These are phyloP conservation scores for Marronus borbonicus DNA, from an alignment of 2,888 invertebrate genomes.

Conservation along the genomic window DNA sequence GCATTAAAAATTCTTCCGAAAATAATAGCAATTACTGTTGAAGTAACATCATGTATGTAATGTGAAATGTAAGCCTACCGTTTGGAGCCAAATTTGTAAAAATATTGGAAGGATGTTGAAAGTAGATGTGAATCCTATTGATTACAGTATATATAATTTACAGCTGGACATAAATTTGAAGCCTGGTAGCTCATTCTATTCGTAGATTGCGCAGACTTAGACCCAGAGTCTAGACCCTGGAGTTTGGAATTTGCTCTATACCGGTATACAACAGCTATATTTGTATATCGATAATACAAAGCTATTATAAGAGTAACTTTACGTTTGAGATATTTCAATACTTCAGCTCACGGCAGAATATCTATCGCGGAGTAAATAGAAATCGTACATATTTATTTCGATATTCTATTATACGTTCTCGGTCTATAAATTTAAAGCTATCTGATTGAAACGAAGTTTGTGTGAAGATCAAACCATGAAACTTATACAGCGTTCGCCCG, in stretches of 20 bases:
- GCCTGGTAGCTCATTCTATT: no score
- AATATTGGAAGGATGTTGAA: no score
- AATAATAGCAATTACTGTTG: no score
- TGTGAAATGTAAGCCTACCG: no score
- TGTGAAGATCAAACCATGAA: slow-evolving; percentile 21
- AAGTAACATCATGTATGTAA: no score
- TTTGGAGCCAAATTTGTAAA: no score
- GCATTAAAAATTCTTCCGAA: no score
- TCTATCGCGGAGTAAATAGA: slow-evolving; percentile 18
- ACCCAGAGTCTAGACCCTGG: no score
- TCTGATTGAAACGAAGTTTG: slow-evolving; percentile 42
- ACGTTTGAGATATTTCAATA: background rate
- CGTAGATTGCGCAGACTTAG: no score
- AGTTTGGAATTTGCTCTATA: background rate
- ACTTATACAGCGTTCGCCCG: background rate
- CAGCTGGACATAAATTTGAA: no score
- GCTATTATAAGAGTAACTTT: slow-evolving; percentile 10
- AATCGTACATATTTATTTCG: slow-evolving; percentile 38
- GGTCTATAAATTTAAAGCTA: slow-evolving; percentile 47
- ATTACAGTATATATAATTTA: no score
- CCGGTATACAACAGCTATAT: background rate
- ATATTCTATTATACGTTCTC: slow-evolving; percentile 43
- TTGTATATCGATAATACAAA: background rate
- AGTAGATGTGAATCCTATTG: no score
- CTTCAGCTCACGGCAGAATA: slow-evolving; percentile 1